Base-by-base conservation (phyloP, 2,888 invertebrate genomes). In the Psylliodes chrysocephalus region DNA sequence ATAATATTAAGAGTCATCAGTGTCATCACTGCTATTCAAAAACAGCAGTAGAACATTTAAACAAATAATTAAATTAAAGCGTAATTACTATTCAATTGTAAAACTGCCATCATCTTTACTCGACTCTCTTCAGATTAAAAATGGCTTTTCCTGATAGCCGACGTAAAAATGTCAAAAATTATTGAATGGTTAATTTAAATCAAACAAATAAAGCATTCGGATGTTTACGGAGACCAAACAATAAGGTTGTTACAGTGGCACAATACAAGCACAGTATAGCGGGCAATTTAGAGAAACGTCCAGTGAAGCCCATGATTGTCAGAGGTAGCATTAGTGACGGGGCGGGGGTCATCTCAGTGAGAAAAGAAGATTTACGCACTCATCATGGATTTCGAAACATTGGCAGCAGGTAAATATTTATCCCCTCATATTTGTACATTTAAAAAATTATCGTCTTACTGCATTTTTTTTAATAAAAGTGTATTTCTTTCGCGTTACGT, bases 391-490 rank as follows among this genome's bases (percentile, higher is more conserved):
- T 81, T 80, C 75, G 81, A 81, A 77, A 81, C 80, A 66, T 73
- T 82, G 77, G 81, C 80, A 75, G 76, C 79, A 81, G 82, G 82
- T 82, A 78, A 81, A 74, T 75, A 54, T 33, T 54, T 49, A 59
- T 51, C 66, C 64, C 3, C n/a, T 30, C 25, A 30, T 38, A 25
- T 14, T 15, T 25, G 12, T 12, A 25, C 12, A 14, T 28, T 22
- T n/a, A 1, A 28, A 30, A 55, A 44, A 1, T 49, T 17, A n/a
- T n/a, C n/a, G 5, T 7, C n/a, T 12, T 49, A 8, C n/a, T 12
- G 8, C 12, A 10, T 19, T 17, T 12, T 28, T 28, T 22, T 22
- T 22, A n/a, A 22, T 22, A 22, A 22, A 49, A 49, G 28, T 49
- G 28, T 3, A 12, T 4, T n/a, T 28, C 15, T 46, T 44, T 44